These are phyloP conservation scores for Pachypanchax playfairii DNA, from an alignment of 2,113 vertebrate species.

Conservation along the genomic window DNA sequence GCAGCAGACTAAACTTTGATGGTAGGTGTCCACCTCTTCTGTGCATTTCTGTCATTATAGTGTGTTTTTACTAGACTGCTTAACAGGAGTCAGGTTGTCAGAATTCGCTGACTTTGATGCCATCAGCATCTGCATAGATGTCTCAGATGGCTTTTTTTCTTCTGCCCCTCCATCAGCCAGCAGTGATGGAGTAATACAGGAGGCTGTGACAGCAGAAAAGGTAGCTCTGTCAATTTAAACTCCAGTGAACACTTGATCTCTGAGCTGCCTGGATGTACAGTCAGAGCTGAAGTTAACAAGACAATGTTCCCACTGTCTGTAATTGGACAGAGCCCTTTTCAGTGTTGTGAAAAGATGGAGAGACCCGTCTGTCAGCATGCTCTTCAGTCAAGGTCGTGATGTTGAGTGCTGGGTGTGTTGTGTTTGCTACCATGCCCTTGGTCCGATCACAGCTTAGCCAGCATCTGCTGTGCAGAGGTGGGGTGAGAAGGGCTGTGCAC, in stretches of 20 bases:
- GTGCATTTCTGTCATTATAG: slow-evolving; percentile 13
- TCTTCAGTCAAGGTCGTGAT: slow-evolving; percentile 58
- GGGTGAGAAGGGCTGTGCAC: slow-evolving; percentile 19
- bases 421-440: slow-evolving; percentile 28
- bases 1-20: slow-evolving; percentile 12
- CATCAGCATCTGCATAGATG: slow-evolving; percentile 64
- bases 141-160: slow-evolving; percentile 59
- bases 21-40: slow-evolving; percentile 17
- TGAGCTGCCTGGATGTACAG: slow-evolving; percentile 54
- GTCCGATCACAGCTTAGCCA: slow-evolving; percentile 57
- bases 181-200: slow-evolving; percentile 51
- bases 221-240: slow-evolving; percentile 70
- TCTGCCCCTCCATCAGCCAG: slow-evolving; percentile 56
- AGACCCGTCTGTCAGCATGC: slow-evolving; percentile 44
- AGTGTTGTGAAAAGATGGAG: slow-evolving; percentile 46
- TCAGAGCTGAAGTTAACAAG: slow-evolving; percentile 63
- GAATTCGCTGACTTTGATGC: slow-evolving; percentile 55
- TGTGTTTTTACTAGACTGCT: slow-evolving; percentile 35
- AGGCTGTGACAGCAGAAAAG: slow-evolving; percentile 66
- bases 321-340: slow-evolving; percentile 58
- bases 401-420: slow-evolving; percentile 48
- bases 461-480: slow-evolving; percentile 56
- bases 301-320: slow-evolving; percentile 58
- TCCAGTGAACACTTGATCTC: slow-evolving; percentile 61
- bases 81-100: slow-evolving; percentile 68